Percentiles rank a stretch among this genome's conserved stretches.
Conservation (phyloP, 2,113 vertebrate genomes). For the Columbina picui region DNA sequence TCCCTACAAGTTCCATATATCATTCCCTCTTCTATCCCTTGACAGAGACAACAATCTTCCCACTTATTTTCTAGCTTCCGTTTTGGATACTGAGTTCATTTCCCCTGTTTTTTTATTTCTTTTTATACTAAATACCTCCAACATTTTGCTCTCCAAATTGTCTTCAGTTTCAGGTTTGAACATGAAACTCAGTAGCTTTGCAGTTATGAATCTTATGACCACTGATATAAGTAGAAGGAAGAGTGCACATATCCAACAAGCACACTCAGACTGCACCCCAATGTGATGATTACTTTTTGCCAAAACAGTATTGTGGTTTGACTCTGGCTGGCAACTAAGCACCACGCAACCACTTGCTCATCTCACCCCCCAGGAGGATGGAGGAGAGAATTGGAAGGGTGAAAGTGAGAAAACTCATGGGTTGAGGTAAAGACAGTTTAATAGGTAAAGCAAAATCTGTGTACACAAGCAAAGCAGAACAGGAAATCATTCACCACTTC, state of each 20-base stretch:
- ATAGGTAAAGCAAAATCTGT: too few species aligned
- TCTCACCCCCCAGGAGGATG: too few species aligned
- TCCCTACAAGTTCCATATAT: not conserved
- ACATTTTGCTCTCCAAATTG: not conserved
- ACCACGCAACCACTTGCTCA: too few species aligned
- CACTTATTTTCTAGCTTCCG: not conserved
- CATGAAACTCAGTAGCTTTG: not conserved
- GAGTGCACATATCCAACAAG: accelerated
- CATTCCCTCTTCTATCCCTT: not conserved
- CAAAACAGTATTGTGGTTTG: not conserved
- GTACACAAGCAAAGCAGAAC: too few species aligned
- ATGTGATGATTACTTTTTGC: not conserved
- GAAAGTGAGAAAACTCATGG: too few species aligned
- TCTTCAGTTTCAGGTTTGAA: not conserved
- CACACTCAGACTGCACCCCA: not conserved
- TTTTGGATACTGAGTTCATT: not conserved
- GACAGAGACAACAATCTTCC: not conserved
- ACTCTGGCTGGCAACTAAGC: too few species aligned
- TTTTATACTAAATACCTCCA: not conserved
- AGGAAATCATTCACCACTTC: too few species aligned
- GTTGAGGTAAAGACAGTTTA: too few species aligned
- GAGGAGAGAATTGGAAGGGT: too few species aligned
- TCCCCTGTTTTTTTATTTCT: not conserved
- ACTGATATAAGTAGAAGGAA: not conserved
- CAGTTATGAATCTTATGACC: not conserved